Conservation (phyloP, 2,797 vertebrate species). For the Psittacula derbiana region DNA sequence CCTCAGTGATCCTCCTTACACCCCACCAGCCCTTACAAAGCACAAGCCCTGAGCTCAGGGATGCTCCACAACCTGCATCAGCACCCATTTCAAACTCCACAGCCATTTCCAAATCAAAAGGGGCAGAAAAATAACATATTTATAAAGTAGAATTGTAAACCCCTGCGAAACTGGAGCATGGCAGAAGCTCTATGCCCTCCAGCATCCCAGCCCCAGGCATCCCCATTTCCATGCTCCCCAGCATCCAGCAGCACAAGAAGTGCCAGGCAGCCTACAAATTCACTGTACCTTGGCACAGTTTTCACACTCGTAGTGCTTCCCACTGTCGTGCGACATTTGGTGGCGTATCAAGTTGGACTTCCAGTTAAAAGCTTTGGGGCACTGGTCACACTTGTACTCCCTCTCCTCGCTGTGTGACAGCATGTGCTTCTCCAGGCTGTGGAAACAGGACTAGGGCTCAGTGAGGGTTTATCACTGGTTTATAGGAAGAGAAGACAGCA, state of each 20-base stretch:
- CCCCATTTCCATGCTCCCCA: not conserved
- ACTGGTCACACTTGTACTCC: constrained; percentile 99
- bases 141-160: not conserved
- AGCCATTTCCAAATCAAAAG: not conserved
- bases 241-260: not conserved
- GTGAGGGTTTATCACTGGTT: not conserved
- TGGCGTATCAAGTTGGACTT: constrained; percentile 99
- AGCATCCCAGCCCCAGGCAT: not conserved
- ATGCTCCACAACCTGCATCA: not conserved
- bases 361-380: constrained; percentile 99
- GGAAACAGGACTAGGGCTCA: constrained; percentile 55
- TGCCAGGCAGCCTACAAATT: constrained; percentile 78
- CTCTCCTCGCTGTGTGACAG: constrained; percentile 94
- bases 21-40: not conserved
- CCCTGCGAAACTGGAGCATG: not conserved
- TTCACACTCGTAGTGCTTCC: constrained; percentile 99
- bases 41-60: not conserved
- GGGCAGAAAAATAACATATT: not conserved
- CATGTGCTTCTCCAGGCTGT: constrained; percentile 93
- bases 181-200: not conserved
- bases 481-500: not conserved
- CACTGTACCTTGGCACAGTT: constrained; percentile 99
- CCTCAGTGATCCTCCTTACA: not conserved
- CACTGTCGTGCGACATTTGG: constrained; percentile 99
- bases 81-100: not conserved